A percentile compares a stretch with the other conserved stretches of the same genome.
Evolutionary conservation across 2,888 invertebrate species (phyloP).

Genomic region (Drosophila limbata): DNA sequence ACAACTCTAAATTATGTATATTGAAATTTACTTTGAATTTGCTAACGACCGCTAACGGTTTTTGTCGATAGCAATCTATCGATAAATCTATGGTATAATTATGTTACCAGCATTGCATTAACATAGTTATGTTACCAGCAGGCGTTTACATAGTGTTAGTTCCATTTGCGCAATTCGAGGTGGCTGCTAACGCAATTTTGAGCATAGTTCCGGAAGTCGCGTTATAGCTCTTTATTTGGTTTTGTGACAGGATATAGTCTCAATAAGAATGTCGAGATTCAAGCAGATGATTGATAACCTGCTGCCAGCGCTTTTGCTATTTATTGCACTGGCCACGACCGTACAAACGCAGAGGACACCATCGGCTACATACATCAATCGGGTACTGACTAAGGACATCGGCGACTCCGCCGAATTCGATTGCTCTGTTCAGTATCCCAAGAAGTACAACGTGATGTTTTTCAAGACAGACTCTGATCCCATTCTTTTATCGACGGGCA

Average conservation of each 20-base stretch:
- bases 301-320: slow-evolving; percentile 43
- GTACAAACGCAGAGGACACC: no score
- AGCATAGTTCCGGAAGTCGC: slow-evolving; percentile 14
- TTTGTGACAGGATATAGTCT: background rate
- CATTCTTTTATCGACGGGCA: slow-evolving; percentile 92
- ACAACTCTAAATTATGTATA: slow-evolving; percentile 50
- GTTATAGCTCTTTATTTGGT: background rate
- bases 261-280: slow-evolving; percentile 52
- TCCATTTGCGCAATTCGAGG: slow-evolving; percentile 6
- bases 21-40: background rate
- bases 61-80: background rate
- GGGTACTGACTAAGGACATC: slow-evolving; percentile 96
- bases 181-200: slow-evolving; percentile 3
- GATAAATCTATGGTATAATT: background rate
- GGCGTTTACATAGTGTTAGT: background rate
- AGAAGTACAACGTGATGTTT: slow-evolving; percentile 95
- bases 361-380: slow-evolving; percentile 95
- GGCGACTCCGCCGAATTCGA: slow-evolving; percentile 94
- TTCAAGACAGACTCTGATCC: slow-evolving; percentile 90
- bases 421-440: slow-evolving; percentile 95
- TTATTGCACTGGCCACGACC: slow-evolving; percentile 47
- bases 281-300: slow-evolving; percentile 39
- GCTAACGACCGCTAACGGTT: background rate
- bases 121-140: background rate
- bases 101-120: background rate